Base-by-base conservation (phyloP, 2,888 invertebrate species). In the Pristionchus arcanus region DNA sequence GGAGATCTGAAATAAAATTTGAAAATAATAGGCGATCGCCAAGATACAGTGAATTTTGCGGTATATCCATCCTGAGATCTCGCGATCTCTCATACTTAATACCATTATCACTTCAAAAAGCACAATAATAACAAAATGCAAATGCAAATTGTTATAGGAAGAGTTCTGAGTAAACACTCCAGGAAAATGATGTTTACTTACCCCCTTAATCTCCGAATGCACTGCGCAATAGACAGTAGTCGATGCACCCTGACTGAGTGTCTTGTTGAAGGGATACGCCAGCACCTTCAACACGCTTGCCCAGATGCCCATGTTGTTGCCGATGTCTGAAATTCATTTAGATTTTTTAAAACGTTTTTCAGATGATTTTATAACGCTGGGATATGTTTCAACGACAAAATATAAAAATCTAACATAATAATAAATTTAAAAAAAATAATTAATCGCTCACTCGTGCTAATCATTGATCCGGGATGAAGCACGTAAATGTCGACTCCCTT, bases 231-330 rank as follows among this genome's bases (percentile, higher is more conserved):
- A 98, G 25, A 98, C 96, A 1, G 97, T 96, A 0, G 98, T 98
- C 53, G 98, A 97, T 0, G 98, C 97, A 28, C 97, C 98, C 96
- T 98, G 98, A 97, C 98, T 87, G 15, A 98, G 95, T 49, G 98
- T 97, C 95, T 99, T 99, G 0, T 98, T 98, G 95, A 98, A 99
- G 15, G 98, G 98, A 90, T 98, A 96, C 19, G 97, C 97, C 1
- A 98, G 42, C 34, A 90, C 55, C 88, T 91, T 92, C 74, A 91
- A 90, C 85, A 93, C 59, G 34, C 91, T 91, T n/a, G 92, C 91
- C 25, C 91, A 81, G 49, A 93, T 59, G 11, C 93, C 94, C 74
- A 91, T 92, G 13, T 90, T 90, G 9, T 92, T 92, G 37, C 90
- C 81, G 81, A 94, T 92, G 25, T 91, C 93, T 93, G 15, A 13